Percentiles rank a stretch among this genome's conserved stretches.
phyloP scores from a whole-genome alignment of 1,140 invertebrate genomes.

The Eupristina koningsbergeri region DNA sequence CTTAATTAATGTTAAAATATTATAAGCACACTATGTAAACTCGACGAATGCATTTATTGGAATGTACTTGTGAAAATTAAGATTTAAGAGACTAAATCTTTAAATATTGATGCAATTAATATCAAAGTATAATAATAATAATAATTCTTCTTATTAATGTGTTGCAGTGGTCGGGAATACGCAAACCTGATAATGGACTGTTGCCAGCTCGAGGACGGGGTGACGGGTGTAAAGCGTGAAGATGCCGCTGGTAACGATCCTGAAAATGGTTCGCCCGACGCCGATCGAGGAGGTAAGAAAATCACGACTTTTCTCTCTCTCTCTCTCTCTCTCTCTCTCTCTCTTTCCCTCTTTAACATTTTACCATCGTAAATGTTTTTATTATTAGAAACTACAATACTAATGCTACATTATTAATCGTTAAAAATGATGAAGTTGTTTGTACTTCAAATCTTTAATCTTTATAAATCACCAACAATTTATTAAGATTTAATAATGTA shows the following conservation, averaged over 20 bases:
- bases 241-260: slow-evolving; percentile 85
- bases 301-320: not conserved
- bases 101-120: too few relatives aligned
- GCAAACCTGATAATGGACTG: slow-evolving; percentile 93
- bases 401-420: too few relatives aligned
- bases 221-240: slow-evolving; percentile 84
- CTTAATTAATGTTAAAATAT: too few relatives aligned
- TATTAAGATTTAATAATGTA: not conserved
- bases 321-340: not conserved
- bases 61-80: too few relatives aligned
- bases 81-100: too few relatives aligned
- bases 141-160: slow-evolving; percentile 37
- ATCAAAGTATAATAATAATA: too few relatives aligned
- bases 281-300: slow-evolving; percentile 80
- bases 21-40: too few relatives aligned
- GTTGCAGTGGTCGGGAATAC: slow-evolving; percentile 89
- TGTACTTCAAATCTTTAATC: not conserved
- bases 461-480: not conserved
- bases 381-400: too few relatives aligned
- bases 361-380: too few relatives aligned
- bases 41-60: too few relatives aligned
- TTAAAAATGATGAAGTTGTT: too few relatives aligned
- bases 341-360: not conserved
- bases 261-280: slow-evolving; percentile 88
- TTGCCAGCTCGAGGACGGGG: slow-evolving; percentile 89